These are phyloP conservation scores for Nasonia vitripennis DNA, from an alignment of 1,140 invertebrate genomes.

Conservation along the genomic window DNA sequence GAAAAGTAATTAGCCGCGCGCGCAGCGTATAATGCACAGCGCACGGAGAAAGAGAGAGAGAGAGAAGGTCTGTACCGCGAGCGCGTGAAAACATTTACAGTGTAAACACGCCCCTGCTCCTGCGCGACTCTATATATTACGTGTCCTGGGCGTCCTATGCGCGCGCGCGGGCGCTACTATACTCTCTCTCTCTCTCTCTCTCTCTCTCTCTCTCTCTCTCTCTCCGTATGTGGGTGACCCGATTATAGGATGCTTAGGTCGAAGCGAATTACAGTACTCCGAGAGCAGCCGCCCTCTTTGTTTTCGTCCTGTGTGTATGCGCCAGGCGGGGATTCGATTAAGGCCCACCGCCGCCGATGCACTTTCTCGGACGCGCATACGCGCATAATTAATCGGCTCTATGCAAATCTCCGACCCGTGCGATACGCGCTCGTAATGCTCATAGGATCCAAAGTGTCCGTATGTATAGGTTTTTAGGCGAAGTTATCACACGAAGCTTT, in stretches of 20 bases:
- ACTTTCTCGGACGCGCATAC: background rate
- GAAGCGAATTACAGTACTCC: constrained; percentile 22
- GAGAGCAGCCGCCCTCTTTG: background rate
- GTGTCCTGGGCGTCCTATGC: constrained; percentile 1
- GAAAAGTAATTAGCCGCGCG: background rate
- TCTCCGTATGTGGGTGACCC: constrained; percentile 19
- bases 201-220: no score
- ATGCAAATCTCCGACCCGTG: background rate
- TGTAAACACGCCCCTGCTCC: background rate
- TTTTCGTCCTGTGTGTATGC: background rate
- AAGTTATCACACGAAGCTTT: no score
- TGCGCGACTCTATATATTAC: background rate
- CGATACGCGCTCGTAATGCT: no score
- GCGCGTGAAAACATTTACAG: background rate
- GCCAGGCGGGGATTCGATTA: background rate
- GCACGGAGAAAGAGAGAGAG: no score
- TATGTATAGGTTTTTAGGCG: no score
- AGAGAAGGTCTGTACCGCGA: background rate
- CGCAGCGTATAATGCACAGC: background rate
- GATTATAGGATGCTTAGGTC: constrained; percentile 21
- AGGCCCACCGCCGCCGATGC: background rate
- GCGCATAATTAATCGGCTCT: background rate
- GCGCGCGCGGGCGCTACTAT: background rate
- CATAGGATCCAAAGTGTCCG: no score
- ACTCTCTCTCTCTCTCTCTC: no score